Evolutionary conservation across 2,797 vertebrate genomes (phyloP), one percentile per base, ranked within the genome.

Genomic region (Nyctibius grandis): DNA sequence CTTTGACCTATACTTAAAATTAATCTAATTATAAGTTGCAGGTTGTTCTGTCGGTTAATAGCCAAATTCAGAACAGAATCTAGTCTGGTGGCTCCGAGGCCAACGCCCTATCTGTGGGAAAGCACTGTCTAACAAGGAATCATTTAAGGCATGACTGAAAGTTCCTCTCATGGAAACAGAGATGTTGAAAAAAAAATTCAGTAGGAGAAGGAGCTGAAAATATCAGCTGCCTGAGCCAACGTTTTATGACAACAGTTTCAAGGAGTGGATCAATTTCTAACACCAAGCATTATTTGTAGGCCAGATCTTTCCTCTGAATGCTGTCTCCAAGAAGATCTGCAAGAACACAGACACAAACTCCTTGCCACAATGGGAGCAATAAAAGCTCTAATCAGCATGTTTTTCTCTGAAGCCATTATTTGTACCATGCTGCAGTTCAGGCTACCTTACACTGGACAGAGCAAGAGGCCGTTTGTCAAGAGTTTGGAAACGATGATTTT

Each of bases 1-100:
- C 38, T 78, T 25, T 54, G 57, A 89, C 61, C 69, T 73, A 51
- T 11, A 72, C 36, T 92, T 94, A 65, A 72, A 91, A 47, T 19
- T 4, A 67, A 85, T 57, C 42, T 61, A 68, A 85, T 88, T 78
- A 16, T 17, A 84, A 88, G 23, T 51, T 63, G n/a, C 6, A 6
- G 38, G 17, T 63, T 89, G 23, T n/a, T 89, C 33, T 40, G 16
- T 26, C 69, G 42, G 64, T 85, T 85, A 84, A 57, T 21, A 69
- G 45, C n/a, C 75, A 38, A 89, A 80, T 57, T 73, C 68, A 79
- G 69, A 87, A 45, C 15, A 65, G 26, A 83, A 91, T 48, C 20
- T 28, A 23, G 22, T 19, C 20, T 75, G 64, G 36, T 56, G 74
- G 69, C 61, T 88, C 45, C 16, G 4, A 92, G 65, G 68, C 68